Percentiles rank a stretch among this genome's conserved stretches.
Conservation (phyloP, 2,888 invertebrate species). For the Neuroscelio doddi region DNA sequence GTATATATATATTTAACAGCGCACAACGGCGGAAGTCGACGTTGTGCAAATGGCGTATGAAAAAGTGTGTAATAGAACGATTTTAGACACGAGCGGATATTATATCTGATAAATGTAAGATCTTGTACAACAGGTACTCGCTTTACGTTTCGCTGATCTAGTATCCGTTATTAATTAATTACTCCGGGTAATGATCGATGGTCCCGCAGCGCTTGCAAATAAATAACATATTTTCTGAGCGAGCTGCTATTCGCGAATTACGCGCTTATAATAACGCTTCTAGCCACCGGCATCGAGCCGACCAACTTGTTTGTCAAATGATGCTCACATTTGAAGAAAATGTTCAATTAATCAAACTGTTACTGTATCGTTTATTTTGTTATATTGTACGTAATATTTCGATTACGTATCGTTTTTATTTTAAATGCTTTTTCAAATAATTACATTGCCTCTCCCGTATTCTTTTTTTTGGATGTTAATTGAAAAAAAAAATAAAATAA, state of each 20-base stretch:
- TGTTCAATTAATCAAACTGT: too few species aligned
- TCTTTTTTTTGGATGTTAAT: too few species aligned
- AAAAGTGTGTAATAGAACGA: conserved; percentile 32
- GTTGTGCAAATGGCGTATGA: conserved; percentile 28
- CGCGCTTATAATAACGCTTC: conserved; percentile 15
- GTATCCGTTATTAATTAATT: conserved; percentile 46
- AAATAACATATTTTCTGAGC: conserved; percentile 37
- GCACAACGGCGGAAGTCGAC: not conserved
- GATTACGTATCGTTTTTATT: too few species aligned
- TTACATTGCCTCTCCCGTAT: too few species aligned
- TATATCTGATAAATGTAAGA: conserved; percentile 37
- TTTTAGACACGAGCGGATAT: conserved; percentile 31
- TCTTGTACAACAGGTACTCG: conserved; percentile 44
- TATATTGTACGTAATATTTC: too few species aligned
- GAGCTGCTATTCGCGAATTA: conserved; percentile 36
- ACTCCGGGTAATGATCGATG: conserved; percentile 44
- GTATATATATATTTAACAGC: too few species aligned
- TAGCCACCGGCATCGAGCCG: conserved; percentile 31
- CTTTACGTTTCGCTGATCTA: conserved; percentile 43
- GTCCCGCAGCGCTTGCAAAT: conserved; percentile 22
- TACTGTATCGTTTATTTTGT: too few species aligned
- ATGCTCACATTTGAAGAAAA: too few species aligned
- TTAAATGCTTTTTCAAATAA: too few species aligned
- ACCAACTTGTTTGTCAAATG: conserved; percentile 2
- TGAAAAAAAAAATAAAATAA: too few species aligned